Evolutionary conservation across 2,888 invertebrate genomes (phyloP).

Genomic region (Elysia crispata): DNA sequence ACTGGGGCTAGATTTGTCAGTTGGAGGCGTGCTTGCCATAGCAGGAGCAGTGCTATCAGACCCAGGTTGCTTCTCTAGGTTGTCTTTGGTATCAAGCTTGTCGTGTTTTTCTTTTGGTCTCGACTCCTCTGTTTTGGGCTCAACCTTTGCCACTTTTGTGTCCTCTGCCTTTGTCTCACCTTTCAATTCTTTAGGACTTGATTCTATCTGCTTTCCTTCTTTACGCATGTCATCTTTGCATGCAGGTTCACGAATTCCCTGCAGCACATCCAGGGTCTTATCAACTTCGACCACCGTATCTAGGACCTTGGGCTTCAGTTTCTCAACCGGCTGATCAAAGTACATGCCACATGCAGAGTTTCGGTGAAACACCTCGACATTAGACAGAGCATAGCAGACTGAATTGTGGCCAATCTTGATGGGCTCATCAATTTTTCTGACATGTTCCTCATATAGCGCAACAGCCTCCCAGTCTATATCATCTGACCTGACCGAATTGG

Average conservation of each 20-base stretch:
- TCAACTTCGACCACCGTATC: background rate
- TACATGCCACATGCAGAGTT: background rate
- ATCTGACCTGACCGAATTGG: slow-evolving; percentile 45
- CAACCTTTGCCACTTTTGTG: too few relatives aligned
- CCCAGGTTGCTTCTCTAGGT: background rate
- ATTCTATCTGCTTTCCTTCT: background rate
- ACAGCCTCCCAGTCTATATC: slow-evolving; percentile 44
- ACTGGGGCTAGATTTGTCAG: background rate
- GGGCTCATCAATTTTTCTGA: slow-evolving; percentile 41
- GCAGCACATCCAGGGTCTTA: background rate
- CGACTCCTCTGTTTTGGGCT: too few relatives aligned
- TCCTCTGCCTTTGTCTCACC: too few relatives aligned
- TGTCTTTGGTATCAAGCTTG: background rate
- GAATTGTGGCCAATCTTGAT: slow-evolving; percentile 40
- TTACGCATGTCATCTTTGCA: too few relatives aligned
- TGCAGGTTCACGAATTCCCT: background rate
- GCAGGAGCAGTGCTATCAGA: background rate
- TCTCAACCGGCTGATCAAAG: too few relatives aligned
- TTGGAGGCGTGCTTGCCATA: background rate
- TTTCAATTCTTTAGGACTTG: background rate
- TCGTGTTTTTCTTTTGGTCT: background rate
- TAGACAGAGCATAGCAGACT: slow-evolving; percentile 32
- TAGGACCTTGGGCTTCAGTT: too few relatives aligned
- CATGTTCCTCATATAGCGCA: slow-evolving; percentile 34
- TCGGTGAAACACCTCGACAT: slow-evolving; percentile 35